phyloP scores from a whole-genome alignment of 2,113 vertebrate species.

The Leucopsar rothschildi region DNA sequence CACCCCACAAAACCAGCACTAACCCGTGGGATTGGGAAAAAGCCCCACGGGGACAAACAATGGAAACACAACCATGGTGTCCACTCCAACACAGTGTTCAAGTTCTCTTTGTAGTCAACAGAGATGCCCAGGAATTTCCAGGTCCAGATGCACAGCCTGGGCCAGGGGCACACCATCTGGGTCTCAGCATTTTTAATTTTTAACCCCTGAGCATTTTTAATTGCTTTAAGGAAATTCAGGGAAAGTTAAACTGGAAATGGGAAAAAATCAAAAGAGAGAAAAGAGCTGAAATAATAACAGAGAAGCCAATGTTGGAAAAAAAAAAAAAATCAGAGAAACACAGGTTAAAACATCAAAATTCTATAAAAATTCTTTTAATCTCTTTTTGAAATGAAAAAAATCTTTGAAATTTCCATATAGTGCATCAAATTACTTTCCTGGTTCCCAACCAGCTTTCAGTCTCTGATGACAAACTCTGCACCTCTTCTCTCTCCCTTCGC shows the following conservation, averaged over 20 bases:
- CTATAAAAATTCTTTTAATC: not conserved
- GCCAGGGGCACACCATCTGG: not conserved
- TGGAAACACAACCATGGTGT: not conserved
- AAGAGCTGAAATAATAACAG: not conserved
- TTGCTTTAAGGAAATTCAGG: not conserved
- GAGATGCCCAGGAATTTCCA: not conserved
- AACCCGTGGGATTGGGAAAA: accelerated
- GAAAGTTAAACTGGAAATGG: not conserved
- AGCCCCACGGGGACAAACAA: not conserved
- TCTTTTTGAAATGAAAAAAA: not conserved
- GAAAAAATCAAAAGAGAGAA: not conserved
- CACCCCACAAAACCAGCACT: not conserved
- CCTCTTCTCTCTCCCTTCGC: too few relatives aligned
- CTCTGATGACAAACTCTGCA: too few relatives aligned
- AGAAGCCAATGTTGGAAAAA: not conserved
- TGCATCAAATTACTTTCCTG: not conserved
- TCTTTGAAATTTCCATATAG: not conserved
- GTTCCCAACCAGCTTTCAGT: not conserved
- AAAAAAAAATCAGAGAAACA: not conserved
- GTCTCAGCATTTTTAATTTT: not conserved
- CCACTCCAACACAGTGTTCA: not conserved
- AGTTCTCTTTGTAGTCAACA: not conserved
- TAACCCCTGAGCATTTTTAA: not conserved
- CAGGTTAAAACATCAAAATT: not conserved
- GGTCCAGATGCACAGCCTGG: not conserved